Evolutionary conservation across 92 coral and sea anemone genomes (phyloP).

Genomic region (Pocillopora meandrina): DNA sequence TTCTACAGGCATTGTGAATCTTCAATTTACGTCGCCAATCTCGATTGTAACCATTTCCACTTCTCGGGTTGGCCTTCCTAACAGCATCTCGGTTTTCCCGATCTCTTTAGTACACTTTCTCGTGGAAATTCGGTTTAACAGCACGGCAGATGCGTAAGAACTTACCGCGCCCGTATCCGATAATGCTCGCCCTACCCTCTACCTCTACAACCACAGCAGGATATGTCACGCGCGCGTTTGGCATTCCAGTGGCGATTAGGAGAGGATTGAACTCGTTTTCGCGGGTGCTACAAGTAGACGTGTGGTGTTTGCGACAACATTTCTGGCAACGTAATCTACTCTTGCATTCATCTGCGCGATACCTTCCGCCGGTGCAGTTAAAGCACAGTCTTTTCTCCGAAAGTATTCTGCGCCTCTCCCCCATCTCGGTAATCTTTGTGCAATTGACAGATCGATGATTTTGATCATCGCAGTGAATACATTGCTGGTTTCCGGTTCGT

Average conservation of each 20-base stretch:
- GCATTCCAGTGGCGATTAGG: too few species aligned
- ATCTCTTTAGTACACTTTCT: not conserved
- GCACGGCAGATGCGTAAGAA: too few species aligned
- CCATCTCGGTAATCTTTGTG: conserved; percentile 15
- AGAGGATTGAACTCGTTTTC: too few species aligned
- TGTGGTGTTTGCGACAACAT: too few species aligned
- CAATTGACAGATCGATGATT: not conserved
- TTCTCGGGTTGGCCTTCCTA: conserved; percentile 7
- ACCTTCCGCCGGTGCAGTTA: conserved; percentile 55
- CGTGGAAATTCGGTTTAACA: too few species aligned
- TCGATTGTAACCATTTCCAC: not conserved
- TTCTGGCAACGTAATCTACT: not conserved
- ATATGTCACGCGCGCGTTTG: too few species aligned
- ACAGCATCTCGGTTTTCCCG: not conserved
- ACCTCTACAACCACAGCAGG: not conserved
- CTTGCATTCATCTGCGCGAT: conserved; percentile 49
- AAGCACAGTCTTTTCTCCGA: conserved; percentile 54
- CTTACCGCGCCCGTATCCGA: too few species aligned
- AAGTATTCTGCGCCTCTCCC: conserved; percentile 51
- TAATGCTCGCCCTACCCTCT: not conserved
- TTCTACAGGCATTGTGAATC: too few species aligned
- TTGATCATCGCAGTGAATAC: not conserved
- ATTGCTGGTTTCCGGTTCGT: too few species aligned
- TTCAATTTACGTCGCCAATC: not conserved
- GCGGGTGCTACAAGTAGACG: too few species aligned